Evolutionary conservation across 2,888 invertebrate genomes (phyloP).

Genomic region (Drosophila subquinaria): DNA sequence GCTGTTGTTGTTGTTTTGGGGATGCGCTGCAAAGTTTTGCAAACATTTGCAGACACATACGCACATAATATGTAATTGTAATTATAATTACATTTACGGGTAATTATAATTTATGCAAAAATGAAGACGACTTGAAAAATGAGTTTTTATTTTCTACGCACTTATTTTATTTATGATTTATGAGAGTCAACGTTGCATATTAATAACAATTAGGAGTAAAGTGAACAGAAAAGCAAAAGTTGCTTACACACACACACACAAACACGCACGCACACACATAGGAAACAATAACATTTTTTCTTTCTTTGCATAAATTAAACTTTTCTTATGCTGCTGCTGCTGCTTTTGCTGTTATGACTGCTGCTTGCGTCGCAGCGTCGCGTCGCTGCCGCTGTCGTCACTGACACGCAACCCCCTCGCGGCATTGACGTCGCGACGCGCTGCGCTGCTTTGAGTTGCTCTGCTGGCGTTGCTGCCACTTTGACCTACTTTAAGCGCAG

Average conservation of each 20-base stretch:
- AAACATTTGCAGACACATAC: conserved; percentile 43
- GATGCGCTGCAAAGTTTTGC: conserved; percentile 58
- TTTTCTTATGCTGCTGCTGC: conserved; percentile 47
- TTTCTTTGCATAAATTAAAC: conserved; percentile 76
- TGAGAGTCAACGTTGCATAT: conserved; percentile 72
- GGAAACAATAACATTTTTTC: conserved; percentile 45
- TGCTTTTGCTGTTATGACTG: neutral
- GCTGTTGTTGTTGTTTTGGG: conserved; percentile 2
- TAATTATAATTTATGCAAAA: conserved; percentile 70
- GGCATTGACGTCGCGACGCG: conserved; percentile 28
- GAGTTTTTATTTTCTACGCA: conserved; percentile 63
- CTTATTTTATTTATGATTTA: conserved; percentile 71
- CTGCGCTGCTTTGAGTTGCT: conserved; percentile 16
- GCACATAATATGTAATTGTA: conserved; percentile 23
- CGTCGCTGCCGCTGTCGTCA: conserved; percentile 20
- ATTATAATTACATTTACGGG: conserved; percentile 49
- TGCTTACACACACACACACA: conserved; percentile 34
- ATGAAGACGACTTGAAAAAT: conserved; percentile 30
- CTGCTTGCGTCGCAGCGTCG: conserved; percentile 5
- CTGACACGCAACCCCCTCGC: conserved; percentile 69
- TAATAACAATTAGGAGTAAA: conserved; percentile 72
- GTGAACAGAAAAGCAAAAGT: conserved; percentile 72
- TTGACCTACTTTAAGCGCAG: conserved; percentile 79
- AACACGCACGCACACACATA: conserved; percentile 4
- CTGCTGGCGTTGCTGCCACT: conserved; percentile 70